Percentiles rank a stretch among this genome's conserved stretches.
Evolutionary conservation across 2,888 invertebrate species (phyloP).

Genomic region (Dasysyrphus albostriatus): DNA sequence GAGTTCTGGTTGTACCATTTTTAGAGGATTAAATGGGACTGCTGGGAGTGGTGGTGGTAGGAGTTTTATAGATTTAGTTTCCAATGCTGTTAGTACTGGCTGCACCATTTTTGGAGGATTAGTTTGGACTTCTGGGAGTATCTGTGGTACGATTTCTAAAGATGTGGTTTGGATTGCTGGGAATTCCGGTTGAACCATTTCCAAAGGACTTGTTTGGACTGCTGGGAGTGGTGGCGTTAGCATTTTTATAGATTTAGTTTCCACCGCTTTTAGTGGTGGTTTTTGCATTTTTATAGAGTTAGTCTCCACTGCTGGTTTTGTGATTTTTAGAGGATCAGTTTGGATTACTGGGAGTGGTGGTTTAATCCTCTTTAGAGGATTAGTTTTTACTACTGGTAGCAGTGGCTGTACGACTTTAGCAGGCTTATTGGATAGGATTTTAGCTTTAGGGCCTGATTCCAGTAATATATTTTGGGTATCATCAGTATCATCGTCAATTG

Average conservation of each 20-base stretch:
- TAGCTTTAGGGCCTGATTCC: neutral
- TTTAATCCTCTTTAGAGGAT: no score
- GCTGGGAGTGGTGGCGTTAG: neutral
- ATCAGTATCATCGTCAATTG: slow-evolving; percentile 14
- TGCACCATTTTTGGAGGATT: no score
- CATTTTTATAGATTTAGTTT: no score
- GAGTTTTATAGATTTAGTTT: neutral
- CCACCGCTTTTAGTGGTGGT: no score
- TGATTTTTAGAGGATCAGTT: neutral
- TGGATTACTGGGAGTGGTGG: neutral
- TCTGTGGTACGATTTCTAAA: neutral
- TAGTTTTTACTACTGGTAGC: neutral
- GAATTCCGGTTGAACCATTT: no score
- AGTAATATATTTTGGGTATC: neutral
- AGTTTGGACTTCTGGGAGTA: neutral
- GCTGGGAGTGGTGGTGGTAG: neutral
- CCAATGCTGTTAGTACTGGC: no score
- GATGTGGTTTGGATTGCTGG: neutral
- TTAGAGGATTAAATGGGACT: neutral
- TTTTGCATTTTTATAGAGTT: no score
- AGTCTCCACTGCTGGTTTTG: no score
- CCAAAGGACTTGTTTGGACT: neutral
- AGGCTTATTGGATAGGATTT: neutral
- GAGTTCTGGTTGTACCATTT: neutral
- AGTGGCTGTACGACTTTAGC: no score